phyloP scores from a whole-genome alignment of 2,888 invertebrate genomes.

The Xanthorhoe designata region DNA sequence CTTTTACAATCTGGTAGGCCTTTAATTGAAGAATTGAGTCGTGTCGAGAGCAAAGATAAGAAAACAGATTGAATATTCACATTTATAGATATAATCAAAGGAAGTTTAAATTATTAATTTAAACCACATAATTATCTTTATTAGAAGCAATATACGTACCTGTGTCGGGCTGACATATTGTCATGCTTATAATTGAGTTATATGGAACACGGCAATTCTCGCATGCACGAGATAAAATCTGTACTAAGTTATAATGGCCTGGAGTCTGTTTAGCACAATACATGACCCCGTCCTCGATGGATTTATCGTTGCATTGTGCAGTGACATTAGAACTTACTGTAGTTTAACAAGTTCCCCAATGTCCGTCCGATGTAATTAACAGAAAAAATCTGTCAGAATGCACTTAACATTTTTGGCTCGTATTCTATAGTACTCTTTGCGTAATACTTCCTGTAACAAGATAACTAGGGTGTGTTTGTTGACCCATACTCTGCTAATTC shows the following conservation, averaged over 20 bases:
- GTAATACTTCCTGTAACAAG: slow-evolving; percentile 20
- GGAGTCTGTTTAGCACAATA: slow-evolving; percentile 64
- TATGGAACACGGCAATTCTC: slow-evolving; percentile 74
- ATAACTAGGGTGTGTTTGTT: slow-evolving; percentile 5
- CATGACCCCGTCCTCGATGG: slow-evolving; percentile 56
- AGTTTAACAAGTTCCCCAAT: slow-evolving; percentile 30
- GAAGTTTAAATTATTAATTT: neutral
- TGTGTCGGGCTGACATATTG: slow-evolving; percentile 58
- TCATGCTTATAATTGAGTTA: slow-evolving; percentile 80
- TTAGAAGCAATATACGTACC: slow-evolving; percentile 37
- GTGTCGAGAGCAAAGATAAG: neutral
- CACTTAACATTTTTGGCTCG: neutral
- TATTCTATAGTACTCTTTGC: neutral
- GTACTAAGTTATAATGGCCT: slow-evolving; percentile 65
- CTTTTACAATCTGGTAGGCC: slow-evolving; percentile 5
- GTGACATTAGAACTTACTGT: slow-evolving; percentile 32
- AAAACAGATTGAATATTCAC: neutral
- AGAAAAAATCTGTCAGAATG: neutral
- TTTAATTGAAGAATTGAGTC: neutral
- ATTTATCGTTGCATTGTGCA: slow-evolving; percentile 49
- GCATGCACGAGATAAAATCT: slow-evolving; percentile 61
- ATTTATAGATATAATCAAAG: neutral
- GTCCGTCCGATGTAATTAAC: neutral
- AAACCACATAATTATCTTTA: slow-evolving; percentile 24
- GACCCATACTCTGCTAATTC: slow-evolving; percentile 21